A percentile compares a stretch with the other conserved stretches of the same genome.
Conservation (phyloP, 2,797 vertebrate species). For the Muraenolepis orangiensis region DNA sequence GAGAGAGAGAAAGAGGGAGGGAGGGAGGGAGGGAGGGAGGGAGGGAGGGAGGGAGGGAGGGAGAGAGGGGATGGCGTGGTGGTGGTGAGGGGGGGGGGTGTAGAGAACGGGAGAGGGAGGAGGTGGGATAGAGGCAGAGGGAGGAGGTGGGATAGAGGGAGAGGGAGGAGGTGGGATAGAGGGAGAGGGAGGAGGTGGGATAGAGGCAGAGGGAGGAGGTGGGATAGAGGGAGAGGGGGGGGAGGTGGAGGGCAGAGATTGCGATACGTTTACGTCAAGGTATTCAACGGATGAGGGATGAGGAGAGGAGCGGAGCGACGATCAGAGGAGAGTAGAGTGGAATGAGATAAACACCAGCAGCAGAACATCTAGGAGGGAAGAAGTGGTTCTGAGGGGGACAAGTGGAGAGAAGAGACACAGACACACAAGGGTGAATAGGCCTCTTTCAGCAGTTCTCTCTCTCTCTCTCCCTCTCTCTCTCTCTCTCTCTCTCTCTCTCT, state of each 20-base stretch:
- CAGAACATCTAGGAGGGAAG: neutral
- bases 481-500: neutral
- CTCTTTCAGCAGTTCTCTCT: neutral
- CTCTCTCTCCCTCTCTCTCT: no score
- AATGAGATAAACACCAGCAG: neutral
- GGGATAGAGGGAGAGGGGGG: neutral
- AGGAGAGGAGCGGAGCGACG: no score
- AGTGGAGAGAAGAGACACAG: neutral
- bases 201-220: neutral
- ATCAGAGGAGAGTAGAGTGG: neutral
- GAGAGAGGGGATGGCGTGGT: neutral
- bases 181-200: neutral
- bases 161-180: neutral
- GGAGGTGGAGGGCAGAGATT: neutral
- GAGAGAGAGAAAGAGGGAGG: conserved; percentile 29
- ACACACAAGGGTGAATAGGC: conserved; percentile 25
- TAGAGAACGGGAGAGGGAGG: neutral
- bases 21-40: conserved; percentile 12
- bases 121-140: no score
- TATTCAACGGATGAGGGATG: neutral
- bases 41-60: conserved; percentile 20
- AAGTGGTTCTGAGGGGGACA: neutral
- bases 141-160: neutral
- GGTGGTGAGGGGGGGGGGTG: neutral
- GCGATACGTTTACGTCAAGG: neutral